Evolutionary conservation across 1,140 invertebrate genomes (phyloP).

Genomic region (Carposina sasakii): DNA sequence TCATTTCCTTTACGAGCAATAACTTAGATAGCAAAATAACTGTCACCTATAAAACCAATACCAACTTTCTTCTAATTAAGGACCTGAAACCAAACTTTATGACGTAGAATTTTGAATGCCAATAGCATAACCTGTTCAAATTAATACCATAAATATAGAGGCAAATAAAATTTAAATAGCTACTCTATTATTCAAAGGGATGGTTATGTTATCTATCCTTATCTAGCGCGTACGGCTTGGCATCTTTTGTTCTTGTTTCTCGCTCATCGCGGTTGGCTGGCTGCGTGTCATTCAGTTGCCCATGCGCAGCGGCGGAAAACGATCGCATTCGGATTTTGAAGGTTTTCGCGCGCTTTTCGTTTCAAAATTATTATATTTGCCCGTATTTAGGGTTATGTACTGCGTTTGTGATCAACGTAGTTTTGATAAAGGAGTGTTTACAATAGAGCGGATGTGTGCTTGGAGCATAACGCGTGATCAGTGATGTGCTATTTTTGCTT

Average conservation of each 20-base stretch:
- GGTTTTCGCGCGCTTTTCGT: constrained; percentile 27
- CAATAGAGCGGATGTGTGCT: neutral
- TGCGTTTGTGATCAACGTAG: too few species aligned
- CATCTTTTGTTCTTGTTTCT: constrained; percentile 11
- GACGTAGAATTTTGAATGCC: too few species aligned
- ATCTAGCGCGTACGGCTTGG: neutral
- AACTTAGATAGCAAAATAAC: too few species aligned
- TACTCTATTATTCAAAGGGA: constrained; percentile 34
- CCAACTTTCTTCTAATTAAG: constrained; percentile 25
- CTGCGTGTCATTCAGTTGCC: constrained; percentile 49
- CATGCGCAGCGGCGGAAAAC: constrained; percentile 39
- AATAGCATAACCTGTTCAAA: constrained; percentile 36
- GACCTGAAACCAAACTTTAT: constrained; percentile 19
- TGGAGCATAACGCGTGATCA: neutral
- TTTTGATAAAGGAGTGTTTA: too few species aligned
- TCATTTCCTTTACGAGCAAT: too few species aligned
- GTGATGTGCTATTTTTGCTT: constrained; percentile 15
- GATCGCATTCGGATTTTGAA: constrained; percentile 35
- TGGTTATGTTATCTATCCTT: constrained; percentile 23
- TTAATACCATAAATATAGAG: constrained; percentile 38
- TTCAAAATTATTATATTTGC: neutral
- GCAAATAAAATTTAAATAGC: constrained; percentile 36
- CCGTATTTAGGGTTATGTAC: neutral
- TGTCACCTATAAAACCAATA: too few species aligned
- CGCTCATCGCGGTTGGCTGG: constrained; percentile 36